Evolutionary conservation across 1,140 invertebrate genomes (phyloP).

Genomic region (Myzus persicae): DNA sequence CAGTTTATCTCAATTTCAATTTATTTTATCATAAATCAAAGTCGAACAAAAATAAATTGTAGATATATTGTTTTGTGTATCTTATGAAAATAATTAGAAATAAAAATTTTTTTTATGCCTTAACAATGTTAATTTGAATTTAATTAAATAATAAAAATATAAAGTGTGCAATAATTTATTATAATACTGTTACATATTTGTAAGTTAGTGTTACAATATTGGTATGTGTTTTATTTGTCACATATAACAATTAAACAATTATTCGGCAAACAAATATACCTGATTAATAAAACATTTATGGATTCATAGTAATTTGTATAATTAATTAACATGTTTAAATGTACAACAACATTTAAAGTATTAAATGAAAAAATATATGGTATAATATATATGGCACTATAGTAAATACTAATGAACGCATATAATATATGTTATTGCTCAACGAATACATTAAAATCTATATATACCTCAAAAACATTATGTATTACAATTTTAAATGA

Average conservation of each 20-base stretch:
- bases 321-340: neutral
- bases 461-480: neutral
- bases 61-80: neutral
- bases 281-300: neutral
- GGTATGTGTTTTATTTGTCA: neutral
- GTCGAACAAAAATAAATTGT: neutral
- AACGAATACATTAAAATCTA: neutral
- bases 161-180: neutral
- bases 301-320: neutral
- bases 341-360: neutral
- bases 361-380: neutral
- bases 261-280: neutral
- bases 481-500: conserved; percentile 12
- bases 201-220: neutral
- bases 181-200: neutral
- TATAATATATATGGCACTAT: conserved; percentile 1
- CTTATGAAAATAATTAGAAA: neutral
- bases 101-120: neutral
- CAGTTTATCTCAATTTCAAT: neutral
- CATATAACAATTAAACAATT: neutral
- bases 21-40: neutral
- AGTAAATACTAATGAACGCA: neutral
- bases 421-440: neutral
- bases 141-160: conserved; percentile 5
- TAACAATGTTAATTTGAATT: neutral